These are phyloP conservation scores for Gorsachius magnificus DNA, from an alignment of 2,797 vertebrate genomes.

Conservation along the genomic window DNA sequence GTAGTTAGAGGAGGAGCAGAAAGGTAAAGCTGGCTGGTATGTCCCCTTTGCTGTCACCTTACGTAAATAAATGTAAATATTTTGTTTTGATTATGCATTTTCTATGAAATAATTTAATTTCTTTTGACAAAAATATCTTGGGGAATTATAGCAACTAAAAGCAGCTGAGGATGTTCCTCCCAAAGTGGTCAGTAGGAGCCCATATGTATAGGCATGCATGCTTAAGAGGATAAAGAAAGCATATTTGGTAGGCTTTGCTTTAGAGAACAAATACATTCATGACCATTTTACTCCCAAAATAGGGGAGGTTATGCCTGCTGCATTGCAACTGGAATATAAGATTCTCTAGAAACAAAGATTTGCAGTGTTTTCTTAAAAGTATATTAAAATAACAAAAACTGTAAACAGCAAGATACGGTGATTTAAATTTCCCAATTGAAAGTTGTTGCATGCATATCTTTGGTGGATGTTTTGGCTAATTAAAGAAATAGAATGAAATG, in stretches of 20 bases:
- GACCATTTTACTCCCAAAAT: background rate
- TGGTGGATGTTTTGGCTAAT: background rate
- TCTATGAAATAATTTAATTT: background rate
- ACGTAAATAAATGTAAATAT: background rate
- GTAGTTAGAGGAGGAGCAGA: background rate
- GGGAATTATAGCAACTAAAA: background rate
- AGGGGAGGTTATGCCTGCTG: background rate
- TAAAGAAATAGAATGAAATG: background rate
- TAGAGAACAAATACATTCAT: background rate
- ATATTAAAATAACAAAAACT: background rate
- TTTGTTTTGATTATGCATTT: background rate
- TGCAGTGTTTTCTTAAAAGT: background rate
- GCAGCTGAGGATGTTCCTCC: background rate
- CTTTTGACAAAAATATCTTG: background rate
- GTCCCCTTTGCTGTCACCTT: background rate
- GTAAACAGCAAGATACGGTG: background rate
- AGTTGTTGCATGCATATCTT: background rate
- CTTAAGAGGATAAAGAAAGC: background rate
- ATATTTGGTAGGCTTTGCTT: background rate
- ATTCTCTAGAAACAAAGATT: slow-evolving; percentile 16
- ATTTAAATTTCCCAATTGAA: background rate
- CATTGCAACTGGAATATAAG: background rate
- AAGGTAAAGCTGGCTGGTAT: background rate
- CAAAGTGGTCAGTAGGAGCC: background rate
- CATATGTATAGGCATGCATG: background rate